Evolutionary conservation across 2,888 invertebrate genomes (phyloP).

Genomic region (Acronicta psi): DNA sequence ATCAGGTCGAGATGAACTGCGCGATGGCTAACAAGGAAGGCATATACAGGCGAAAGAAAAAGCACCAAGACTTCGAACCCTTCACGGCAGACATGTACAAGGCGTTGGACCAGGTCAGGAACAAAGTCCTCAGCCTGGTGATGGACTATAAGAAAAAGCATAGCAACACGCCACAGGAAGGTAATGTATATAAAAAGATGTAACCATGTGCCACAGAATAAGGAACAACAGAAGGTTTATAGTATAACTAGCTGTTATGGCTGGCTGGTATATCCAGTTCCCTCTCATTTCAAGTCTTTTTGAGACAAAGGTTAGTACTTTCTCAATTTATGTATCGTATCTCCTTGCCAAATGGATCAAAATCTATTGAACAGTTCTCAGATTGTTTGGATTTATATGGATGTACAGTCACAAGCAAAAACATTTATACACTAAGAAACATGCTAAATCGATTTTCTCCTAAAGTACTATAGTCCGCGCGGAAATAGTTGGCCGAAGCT

Average conservation of each 20-base stretch:
- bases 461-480: no score
- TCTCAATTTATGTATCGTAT: no score
- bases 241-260: neutral
- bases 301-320: no score
- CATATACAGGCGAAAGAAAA: conserved; percentile 92
- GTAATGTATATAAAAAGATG: neutral
- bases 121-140: conserved; percentile 64
- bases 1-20: conserved; percentile 88
- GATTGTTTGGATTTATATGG: no score
- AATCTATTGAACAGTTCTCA: no score
- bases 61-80: conserved; percentile 91
- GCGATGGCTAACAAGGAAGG: conserved; percentile 91
- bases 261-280: no score
- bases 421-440: no score
- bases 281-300: no score
- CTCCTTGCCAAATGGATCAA: no score
- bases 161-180: conserved; percentile 21
- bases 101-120: conserved; percentile 63
- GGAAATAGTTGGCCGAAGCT: no score
- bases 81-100: conserved; percentile 90
- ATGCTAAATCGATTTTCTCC: no score
- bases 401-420: no score
- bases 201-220: neutral
- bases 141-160: conserved; percentile 59
- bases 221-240: conserved; percentile 17